These are phyloP conservation scores for Myotis pilosus DNA, from an alignment of 2,797 vertebrate species.

Conservation along the genomic window DNA sequence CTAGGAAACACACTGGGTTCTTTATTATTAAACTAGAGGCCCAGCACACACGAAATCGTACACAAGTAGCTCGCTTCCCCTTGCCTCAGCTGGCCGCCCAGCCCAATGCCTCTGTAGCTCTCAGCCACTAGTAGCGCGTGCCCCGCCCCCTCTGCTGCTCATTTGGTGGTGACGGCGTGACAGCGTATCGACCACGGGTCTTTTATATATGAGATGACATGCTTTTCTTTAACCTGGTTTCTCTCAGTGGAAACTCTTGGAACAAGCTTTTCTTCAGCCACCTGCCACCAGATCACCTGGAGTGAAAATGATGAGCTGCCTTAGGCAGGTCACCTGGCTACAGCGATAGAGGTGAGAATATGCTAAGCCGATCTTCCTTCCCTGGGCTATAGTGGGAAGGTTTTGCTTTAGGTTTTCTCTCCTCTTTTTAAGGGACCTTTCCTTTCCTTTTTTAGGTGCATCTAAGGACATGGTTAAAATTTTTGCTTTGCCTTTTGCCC, in stretches of 20 bases:
- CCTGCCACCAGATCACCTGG: background rate
- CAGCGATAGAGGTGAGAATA: background rate
- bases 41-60: too few species aligned
- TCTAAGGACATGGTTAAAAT: background rate
- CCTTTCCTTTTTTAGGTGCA: background rate
- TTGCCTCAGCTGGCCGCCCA: too few species aligned
- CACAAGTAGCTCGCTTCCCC: too few species aligned
- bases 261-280: background rate
- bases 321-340: background rate
- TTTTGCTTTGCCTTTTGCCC: background rate
- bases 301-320: background rate
- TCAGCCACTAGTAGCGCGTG: too few species aligned
- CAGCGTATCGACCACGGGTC: too few species aligned
- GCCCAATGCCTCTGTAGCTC: too few species aligned
- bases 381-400: background rate
- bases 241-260: background rate
- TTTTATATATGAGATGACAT: too few species aligned
- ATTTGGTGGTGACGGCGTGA: too few species aligned
- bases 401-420: background rate
- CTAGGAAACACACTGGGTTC: background rate
- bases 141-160: too few species aligned
- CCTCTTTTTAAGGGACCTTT: background rate
- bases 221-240: background rate
- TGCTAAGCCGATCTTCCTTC: background rate
- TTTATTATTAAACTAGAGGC: background rate